phyloP scores from a whole-genome alignment of 2,888 invertebrate genomes.

The Escarpia spicata region DNA sequence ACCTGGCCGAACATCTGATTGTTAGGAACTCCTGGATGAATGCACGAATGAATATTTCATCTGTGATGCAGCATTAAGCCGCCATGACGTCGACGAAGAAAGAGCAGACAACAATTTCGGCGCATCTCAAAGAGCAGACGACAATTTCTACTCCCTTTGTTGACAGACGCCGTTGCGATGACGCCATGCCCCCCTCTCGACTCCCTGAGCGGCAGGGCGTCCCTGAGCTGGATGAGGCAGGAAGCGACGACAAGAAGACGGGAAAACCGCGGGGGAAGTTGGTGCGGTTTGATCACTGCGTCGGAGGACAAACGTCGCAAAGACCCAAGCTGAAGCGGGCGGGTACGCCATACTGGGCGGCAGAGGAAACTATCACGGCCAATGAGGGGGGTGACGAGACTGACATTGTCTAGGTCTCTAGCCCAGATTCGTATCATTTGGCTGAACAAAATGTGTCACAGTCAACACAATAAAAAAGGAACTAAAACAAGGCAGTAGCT shows the following conservation, averaged over 20 bases:
- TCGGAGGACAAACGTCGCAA: not conserved
- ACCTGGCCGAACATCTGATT: not conserved
- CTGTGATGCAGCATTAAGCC: not conserved
- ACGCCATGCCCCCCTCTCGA: not conserved
- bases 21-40: not conserved
- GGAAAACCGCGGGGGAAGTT: not conserved
- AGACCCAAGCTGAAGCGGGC: not conserved
- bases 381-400: not conserved
- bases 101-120: not conserved
- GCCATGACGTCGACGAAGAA: conserved; percentile 5
- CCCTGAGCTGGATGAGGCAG: not conserved
- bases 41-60: not conserved
- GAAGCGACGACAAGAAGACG: not conserved
- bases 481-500: not conserved
- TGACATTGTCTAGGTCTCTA: not conserved
- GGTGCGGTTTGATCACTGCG: not conserved
- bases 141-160: not conserved
- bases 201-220: not conserved
- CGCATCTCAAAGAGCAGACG: conserved; percentile 4
- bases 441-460: not conserved
- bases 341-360: not conserved
- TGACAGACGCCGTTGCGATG: not conserved
- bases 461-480: not conserved
- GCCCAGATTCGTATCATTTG: not conserved
- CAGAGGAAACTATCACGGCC: not conserved